These are phyloP conservation scores for silkworm (Bombyx mori) DNA, from an alignment of 1,140 invertebrate genomes.

Conservation along the genomic window ASM3026992v2 NC_085113.1:11908001-11908500, in stretches of 20 bases:
- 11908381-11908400: constrained; percentile 14
- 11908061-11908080: too few relatives aligned
- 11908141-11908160: too few relatives aligned
- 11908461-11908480: constrained; percentile 12
- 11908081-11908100: too few relatives aligned
- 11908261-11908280: constrained; percentile 4
- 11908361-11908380: constrained; percentile 18
- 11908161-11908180: too few relatives aligned
- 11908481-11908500: constrained; percentile 8
- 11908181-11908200: too few relatives aligned
- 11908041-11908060: too few relatives aligned
- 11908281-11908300: constrained; percentile 10
- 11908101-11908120: too few relatives aligned
- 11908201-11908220: too few relatives aligned
- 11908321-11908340: constrained; percentile 14
- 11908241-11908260: constrained; percentile 12
- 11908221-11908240: constrained; percentile 2
- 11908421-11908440: constrained; percentile 9
- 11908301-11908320: constrained; percentile 14
- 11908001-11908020: too few relatives aligned
- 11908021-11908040: too few relatives aligned
- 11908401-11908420: constrained; percentile 17
- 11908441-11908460: constrained; percentile 9
- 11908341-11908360: constrained; percentile 17
- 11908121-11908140: too few relatives aligned